Evolutionary conservation across 1,140 invertebrate genomes (phyloP).

Genomic region (Caerostris extrusa): DNA sequence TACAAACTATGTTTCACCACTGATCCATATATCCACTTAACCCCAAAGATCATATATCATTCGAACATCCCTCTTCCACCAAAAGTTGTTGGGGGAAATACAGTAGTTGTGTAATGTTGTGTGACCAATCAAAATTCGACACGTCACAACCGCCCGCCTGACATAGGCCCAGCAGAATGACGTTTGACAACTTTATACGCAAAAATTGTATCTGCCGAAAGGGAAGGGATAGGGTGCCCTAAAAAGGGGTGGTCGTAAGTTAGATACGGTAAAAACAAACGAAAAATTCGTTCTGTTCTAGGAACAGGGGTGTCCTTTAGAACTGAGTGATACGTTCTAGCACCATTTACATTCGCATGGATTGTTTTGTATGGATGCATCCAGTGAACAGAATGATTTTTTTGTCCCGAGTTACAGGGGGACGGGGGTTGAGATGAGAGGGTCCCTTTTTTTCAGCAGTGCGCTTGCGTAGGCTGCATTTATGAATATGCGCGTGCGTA

Average conservation of each 20-base stretch:
- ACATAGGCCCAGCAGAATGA: constrained; percentile 1
- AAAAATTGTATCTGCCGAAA: not conserved
- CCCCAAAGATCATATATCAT: constrained; percentile 59
- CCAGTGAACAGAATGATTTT: constrained; percentile 52
- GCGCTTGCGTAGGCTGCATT: constrained; percentile 5
- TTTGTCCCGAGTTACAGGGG: not conserved
- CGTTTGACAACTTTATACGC: constrained; percentile 63
- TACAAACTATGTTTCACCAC: constrained; percentile 26
- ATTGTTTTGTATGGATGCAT: constrained; percentile 56
- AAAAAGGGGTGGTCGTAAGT: constrained; percentile 5
- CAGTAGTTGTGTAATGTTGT: not conserved
- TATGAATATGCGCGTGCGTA: constrained; percentile 56
- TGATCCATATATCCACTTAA: constrained; percentile 68
- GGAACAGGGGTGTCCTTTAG: constrained; percentile 13
- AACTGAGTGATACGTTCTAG: constrained; percentile 39
- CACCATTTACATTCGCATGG: constrained; percentile 60
- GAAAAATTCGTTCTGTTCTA: not conserved
- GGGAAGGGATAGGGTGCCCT: not conserved
- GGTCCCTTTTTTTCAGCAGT: not conserved
- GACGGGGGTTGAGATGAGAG: not conserved
- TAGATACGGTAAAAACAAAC: constrained; percentile 44
- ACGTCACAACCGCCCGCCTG: constrained; percentile 37
- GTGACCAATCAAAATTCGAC: constrained; percentile 51
- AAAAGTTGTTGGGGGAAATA: not conserved
- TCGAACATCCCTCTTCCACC: not conserved